Evolutionary conservation across 2,888 invertebrate species (phyloP), one percentile per base, ranked within the genome.

Genomic region (Hemicrepidius hirtus): DNA sequence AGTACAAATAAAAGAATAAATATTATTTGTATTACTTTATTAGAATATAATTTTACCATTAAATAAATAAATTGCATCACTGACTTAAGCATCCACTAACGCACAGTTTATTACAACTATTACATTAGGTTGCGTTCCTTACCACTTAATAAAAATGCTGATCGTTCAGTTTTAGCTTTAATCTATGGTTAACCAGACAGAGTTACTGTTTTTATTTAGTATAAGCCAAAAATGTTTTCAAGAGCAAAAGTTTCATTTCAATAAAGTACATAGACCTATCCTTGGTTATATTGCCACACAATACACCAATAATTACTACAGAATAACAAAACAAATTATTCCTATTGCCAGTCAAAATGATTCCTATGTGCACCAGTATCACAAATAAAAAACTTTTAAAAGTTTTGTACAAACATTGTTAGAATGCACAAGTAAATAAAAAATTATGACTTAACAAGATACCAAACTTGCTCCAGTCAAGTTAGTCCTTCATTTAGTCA

Each of bases 51-150:
- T 84, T 83, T 84, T 53, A 71, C 79, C 83, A 85, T 83, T 82
- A 84, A 85, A 85, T 85, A 85, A 85, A 85, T 85, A 84, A 85
- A 85, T 82, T 84, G 84, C 84, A 83, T 83, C 82, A 83, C 81
- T 82, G 83, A 84, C 60, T 83, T 82, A 77, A 85, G 85, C 85
- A 78, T 83, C 80, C 82, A 82, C 83, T 84, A 84, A 81, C 78
- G 82, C 82, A 81, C 81, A 81, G 77, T 74, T 79, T 77, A 77
- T 80, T 76, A 81, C 78, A 79, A 78, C 78, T 78, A 69, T 50
- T 44, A 64, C 64, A 64, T 67, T 67, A 57, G 44, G 41, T 57
- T 67, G 67, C 57, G 21, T 67, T 57, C 60, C 13, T 64, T 64
- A 49, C 64, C 64, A 64, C 44, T 16, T 16, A 20, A 21, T 35